phyloP scores from a whole-genome alignment of 2,113 vertebrate genomes.

The Nothoprocta perdicaria region DNA sequence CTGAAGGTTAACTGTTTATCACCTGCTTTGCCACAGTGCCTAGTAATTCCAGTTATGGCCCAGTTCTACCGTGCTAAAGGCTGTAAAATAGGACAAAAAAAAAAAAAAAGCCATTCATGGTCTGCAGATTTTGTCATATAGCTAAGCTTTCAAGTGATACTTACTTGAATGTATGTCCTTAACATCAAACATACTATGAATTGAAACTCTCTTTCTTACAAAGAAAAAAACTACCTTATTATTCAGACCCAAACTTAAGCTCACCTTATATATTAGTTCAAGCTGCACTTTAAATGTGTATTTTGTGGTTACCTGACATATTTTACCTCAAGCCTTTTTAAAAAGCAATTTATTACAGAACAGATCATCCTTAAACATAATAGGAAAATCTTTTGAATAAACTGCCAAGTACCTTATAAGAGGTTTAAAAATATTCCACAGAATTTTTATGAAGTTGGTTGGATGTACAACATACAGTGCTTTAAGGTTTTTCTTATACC shows the following conservation, averaged over 20 bases:
- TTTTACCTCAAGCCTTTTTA: conserved; percentile 20
- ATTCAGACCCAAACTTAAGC: not conserved
- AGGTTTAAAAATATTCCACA: conserved; percentile 90
- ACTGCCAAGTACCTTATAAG: conserved; percentile 83
- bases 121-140: not conserved
- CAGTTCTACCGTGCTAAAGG: not conserved
- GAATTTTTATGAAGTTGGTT: conserved; percentile 86
- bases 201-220: not conserved
- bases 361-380: conserved; percentile 8
- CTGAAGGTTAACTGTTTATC: not conserved
- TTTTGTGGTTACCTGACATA: not conserved
- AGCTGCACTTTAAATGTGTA: conserved; percentile 4
- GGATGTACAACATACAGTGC: conserved; percentile 88
- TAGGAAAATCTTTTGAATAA: not conserved
- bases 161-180: not conserved
- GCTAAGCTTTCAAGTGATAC: not conserved
- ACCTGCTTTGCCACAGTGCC: not conserved
- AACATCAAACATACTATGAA: not conserved
- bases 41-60: not conserved
- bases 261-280: not conserved
- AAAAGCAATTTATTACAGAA: conserved; percentile 2
- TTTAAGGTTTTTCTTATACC: conserved; percentile 93
- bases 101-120: not conserved
- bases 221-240: not conserved
- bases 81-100: not conserved